Evolutionary conservation across 2,797 vertebrate species (phyloP), one percentile per base, ranked within the genome.

Genomic region (Argentina silus): DNA sequence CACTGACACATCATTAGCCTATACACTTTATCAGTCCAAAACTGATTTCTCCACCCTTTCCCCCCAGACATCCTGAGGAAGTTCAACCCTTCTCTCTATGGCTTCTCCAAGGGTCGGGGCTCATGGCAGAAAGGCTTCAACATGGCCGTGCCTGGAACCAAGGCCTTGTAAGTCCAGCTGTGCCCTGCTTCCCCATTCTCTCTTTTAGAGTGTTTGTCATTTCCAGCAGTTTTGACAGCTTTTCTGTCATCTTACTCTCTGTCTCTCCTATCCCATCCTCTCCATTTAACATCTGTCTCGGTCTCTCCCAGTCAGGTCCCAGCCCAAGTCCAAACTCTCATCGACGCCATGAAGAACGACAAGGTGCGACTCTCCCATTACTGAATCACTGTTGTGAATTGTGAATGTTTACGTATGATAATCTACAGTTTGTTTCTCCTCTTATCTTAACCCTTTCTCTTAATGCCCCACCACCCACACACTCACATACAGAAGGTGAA

Each of bases 61-160:
- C 72, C 42, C 75, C 53, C 84, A 98, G 97, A 99, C 75, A 97
- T 99, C 76, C 81, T 99, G 83, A 97, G 83, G 91, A 96, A 94
- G 85, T 98, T 98, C 89, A 98, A 93, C 81, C 91, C 95, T 0
- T 78, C 86, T 3, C 74, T 99, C 63, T 78, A 86, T 10, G 97
- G 97, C 47, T 97, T 95, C 85, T 97, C 97, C 27, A 93, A 69
- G 0, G 93, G 93, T 8, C 84, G 47, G 4, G 71, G 72, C 5
- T 57, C 69, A 11, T 44, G 17, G 14, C 89, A 83, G 2, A 92
- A 90, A 6, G 94, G 91, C 67, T 96, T 99, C 83, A 99, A 97
- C 0, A 92, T 95, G 77, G 97, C 97, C 0, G 50, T 70, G 43
- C 61, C 87, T 77, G 93, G 88, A 3, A 93, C 96, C 53, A 90